These are phyloP conservation scores for Lasius platythorax DNA, from an alignment of 2,888 invertebrate genomes.

Conservation along the genomic window DNA sequence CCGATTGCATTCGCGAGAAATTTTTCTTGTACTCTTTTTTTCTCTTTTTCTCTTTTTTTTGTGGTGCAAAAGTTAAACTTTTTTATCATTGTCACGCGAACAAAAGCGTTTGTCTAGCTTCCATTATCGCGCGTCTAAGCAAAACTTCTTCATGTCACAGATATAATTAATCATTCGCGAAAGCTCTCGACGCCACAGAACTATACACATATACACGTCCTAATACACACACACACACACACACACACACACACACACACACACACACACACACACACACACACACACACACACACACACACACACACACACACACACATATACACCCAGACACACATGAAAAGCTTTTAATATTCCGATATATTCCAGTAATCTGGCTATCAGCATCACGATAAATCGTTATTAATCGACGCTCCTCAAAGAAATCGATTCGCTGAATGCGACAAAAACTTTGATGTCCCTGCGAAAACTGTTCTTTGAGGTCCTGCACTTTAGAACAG, in stretches of 20 bases:
- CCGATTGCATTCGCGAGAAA: constrained; percentile 10
- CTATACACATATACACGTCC: neutral
- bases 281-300: no score
- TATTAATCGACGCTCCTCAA: constrained; percentile 52
- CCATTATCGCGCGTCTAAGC: constrained; percentile 48
- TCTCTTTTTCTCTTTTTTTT: neutral
- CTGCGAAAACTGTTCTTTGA: constrained; percentile 31
- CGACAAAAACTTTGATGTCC: constrained; percentile 58
- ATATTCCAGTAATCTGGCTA: constrained; percentile 31
- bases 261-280: neutral
- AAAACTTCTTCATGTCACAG: constrained; percentile 50
- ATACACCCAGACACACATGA: no score
- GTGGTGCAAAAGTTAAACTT: constrained; percentile 27
- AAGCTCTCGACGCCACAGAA: neutral
- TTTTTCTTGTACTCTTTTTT: constrained; percentile 1
- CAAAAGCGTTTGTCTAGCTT: constrained; percentile 45
- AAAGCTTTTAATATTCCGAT: constrained; percentile 41
- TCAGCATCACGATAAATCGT: constrained; percentile 63
- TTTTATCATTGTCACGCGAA: constrained; percentile 43
- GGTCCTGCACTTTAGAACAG: constrained; percentile 28
- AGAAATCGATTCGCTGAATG: constrained; percentile 60
- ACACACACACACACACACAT: neutral
- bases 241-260: neutral
- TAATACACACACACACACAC: neutral
- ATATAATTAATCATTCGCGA: constrained; percentile 54